phyloP scores from a whole-genome alignment of 2,888 invertebrate species.

The Ochropleura leucogaster region DNA sequence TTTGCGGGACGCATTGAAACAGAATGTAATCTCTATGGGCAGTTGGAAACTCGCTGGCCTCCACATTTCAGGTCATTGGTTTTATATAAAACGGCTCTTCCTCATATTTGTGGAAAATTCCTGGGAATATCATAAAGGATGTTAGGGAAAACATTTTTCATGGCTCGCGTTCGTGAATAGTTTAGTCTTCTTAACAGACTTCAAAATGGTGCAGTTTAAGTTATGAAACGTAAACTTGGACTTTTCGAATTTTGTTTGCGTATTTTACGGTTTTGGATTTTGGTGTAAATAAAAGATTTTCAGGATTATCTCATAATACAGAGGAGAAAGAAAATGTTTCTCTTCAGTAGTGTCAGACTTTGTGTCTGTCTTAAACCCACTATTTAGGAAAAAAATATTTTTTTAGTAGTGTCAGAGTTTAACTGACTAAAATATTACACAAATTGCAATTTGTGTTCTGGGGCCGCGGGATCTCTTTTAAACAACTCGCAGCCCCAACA shows the following conservation, averaged over 20 bases:
- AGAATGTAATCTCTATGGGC: conserved; percentile 70
- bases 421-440: too few species aligned
- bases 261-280: conserved; percentile 1
- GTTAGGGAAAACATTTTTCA: conserved; percentile 52
- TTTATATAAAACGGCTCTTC: conserved; percentile 69
- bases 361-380: too few species aligned
- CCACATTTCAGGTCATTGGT: conserved; percentile 77
- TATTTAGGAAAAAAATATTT: too few species aligned
- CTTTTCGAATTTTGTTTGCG: conserved; percentile 11
- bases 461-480: too few species aligned
- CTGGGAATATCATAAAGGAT: conserved; percentile 50
- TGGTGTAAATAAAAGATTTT: not conserved
- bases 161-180: conserved; percentile 43
- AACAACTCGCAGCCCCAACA: too few species aligned
- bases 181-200: conserved; percentile 27
- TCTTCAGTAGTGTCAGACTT: too few species aligned
- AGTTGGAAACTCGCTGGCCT: conserved; percentile 72
- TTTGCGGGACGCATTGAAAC: conserved; percentile 73
- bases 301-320: not conserved
- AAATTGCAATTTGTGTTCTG: too few species aligned
- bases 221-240: not conserved
- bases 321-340: too few species aligned
- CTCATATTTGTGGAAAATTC: conserved; percentile 70
- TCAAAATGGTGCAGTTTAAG: conserved; percentile 20
- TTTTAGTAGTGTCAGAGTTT: too few species aligned